Base-by-base conservation (phyloP, 2,113 vertebrate species). In the Chaetorhynchus papuensis region DNA sequence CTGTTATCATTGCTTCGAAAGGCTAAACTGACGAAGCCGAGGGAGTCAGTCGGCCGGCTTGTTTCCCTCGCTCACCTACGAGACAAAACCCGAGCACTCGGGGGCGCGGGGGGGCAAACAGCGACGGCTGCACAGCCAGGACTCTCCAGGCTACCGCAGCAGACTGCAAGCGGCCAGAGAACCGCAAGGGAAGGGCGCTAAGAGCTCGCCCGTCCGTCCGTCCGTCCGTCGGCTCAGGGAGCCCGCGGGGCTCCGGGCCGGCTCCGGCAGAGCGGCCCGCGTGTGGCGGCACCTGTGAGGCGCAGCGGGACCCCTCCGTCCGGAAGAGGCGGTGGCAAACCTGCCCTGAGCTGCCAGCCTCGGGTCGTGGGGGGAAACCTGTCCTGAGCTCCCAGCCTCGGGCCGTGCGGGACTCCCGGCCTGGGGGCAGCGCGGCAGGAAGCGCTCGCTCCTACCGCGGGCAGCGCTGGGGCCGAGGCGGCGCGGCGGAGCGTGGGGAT, bases 111-210 rank as follows among this genome's bases (percentile, higher is more conserved):
- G 37, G 21, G 37, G 35, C 37, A 31, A 17, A 9, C n/a, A 3
- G 44, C 7, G 59, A 8, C 2, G 60, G 5, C 52, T 56, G 6
- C 64, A 11, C 0, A 44, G 56, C 47, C 69, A 4, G 3, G 0
- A 1, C 44, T 24, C 8, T 30, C 72, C 42, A 1, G 4, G 44
- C 77, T 6, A 8, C 30, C 8, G 20, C 4, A 6, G 68, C 10
- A 26, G 4, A 30, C 13, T 0, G 64, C 63, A 2, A 39, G 54
- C 28, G 14, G 50, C 16, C 8, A 22, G 24, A n/a, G 42, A 14
- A 9, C 6, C 4, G 49, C 52, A 14, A 28, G 15, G 11, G 45
- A 13, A 35, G 14, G 33, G 31, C 39, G 42, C 41, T 17, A 37
- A 31, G 57, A 42, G 33, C 33, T 39, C 33, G 50, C 28, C 56